Conservation (phyloP, 1,140 invertebrate species). For the Caenorhabditis latens region DNA sequence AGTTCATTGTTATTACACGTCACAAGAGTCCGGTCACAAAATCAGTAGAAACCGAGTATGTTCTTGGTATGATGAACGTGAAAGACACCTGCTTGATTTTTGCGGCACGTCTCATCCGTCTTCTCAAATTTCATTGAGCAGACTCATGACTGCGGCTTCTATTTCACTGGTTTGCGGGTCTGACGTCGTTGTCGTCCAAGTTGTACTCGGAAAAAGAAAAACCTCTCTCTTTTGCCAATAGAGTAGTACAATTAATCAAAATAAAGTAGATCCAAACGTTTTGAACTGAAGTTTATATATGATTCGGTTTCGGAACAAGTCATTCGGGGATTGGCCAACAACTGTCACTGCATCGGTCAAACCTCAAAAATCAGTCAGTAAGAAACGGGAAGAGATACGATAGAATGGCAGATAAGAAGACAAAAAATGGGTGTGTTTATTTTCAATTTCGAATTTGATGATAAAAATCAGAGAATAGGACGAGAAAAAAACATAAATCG, state of each 20-base stretch:
- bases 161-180: constrained; percentile 32
- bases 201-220: background rate
- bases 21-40: constrained; percentile 3
- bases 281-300: constrained; percentile 31
- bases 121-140: constrained; percentile 43
- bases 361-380: constrained; percentile 22
- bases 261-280: background rate
- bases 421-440: constrained; percentile 35
- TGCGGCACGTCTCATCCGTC: constrained; percentile 38
- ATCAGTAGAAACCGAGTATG: constrained; percentile 24
- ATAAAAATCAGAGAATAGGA: background rate
- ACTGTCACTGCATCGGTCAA: constrained; percentile 7
- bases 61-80: constrained; percentile 45
- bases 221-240: background rate
- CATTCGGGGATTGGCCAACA: constrained; percentile 11
- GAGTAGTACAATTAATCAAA: background rate
- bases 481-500: background rate
- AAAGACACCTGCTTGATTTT: constrained; percentile 50
- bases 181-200: constrained; percentile 28
- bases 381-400: background rate
- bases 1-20: background rate
- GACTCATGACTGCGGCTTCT: constrained; percentile 45
- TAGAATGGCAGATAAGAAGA: background rate
- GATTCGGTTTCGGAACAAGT: constrained; percentile 24
- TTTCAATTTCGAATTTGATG: constrained; percentile 17